Evolutionary conservation across 2,888 invertebrate genomes (phyloP).

Genomic region (Coelinius sp.): DNA sequence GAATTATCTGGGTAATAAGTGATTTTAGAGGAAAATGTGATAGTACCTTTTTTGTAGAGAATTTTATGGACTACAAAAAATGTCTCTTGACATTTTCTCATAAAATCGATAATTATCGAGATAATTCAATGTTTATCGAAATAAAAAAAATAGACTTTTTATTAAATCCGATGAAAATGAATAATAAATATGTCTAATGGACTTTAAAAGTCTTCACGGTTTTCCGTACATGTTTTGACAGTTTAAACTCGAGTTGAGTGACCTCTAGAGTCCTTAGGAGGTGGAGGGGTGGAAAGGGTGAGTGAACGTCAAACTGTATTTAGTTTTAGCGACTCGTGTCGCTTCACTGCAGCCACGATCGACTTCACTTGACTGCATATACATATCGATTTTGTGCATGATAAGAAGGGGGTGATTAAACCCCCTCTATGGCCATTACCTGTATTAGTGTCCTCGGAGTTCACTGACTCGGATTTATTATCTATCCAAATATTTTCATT

Average conservation of each 20-base stretch:
- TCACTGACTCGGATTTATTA: constrained; percentile 13
- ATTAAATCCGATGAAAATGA: too few species aligned
- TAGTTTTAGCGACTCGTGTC: background rate
- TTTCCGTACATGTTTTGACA: background rate
- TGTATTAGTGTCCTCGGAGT: background rate
- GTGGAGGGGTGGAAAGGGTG: background rate
- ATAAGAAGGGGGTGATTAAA: constrained; percentile 19
- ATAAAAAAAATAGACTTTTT: too few species aligned
- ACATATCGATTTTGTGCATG: constrained; percentile 29
- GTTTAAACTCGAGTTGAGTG: background rate
- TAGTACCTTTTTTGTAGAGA: too few species aligned
- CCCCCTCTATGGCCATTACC: background rate
- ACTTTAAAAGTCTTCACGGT: too few species aligned
- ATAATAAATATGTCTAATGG: too few species aligned
- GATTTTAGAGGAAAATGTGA: too few species aligned
- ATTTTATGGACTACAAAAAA: too few species aligned
- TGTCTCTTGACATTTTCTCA: too few species aligned
- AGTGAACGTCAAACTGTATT: background rate
- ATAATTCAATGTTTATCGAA: too few species aligned
- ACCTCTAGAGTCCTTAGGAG: background rate
- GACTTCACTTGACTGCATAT: constrained; percentile 28
- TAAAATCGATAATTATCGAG: too few species aligned
- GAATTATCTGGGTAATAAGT: too few species aligned
- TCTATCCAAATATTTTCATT: too few species aligned
- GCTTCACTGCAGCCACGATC: background rate